These are phyloP conservation scores for Potamarius usumacintae DNA, from an alignment of 2,113 vertebrate genomes.

Conservation along the genomic window DNA sequence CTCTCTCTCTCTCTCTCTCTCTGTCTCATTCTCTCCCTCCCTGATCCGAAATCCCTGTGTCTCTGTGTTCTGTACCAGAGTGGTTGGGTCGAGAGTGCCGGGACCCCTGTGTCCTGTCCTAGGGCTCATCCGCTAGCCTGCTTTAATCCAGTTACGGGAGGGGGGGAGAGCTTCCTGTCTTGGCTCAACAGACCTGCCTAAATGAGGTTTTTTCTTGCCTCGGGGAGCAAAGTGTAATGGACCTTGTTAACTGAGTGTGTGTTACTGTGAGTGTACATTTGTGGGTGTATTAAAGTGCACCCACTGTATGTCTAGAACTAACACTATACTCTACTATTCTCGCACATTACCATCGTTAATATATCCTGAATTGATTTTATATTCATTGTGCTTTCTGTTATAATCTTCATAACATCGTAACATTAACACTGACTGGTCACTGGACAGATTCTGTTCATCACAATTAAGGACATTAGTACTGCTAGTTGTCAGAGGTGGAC, in stretches of 20 bases:
- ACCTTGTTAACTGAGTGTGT: constrained; percentile 69
- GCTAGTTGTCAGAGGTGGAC: background rate
- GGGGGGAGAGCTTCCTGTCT: constrained; percentile 71
- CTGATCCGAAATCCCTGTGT: constrained; percentile 25
- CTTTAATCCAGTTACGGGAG: constrained; percentile 75
- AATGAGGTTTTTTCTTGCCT: constrained; percentile 76
- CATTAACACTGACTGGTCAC: background rate
- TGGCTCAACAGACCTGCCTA: constrained; percentile 69
- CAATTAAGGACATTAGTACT: background rate
- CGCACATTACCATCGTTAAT: background rate
- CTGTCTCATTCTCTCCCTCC: constrained; percentile 7
- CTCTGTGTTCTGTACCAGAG: constrained; percentile 52
- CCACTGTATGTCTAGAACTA: background rate
- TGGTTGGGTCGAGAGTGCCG: constrained; percentile 63
- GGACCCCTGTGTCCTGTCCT: constrained; percentile 69
- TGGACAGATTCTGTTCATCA: background rate
- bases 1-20: background rate
- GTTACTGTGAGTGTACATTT: constrained; percentile 59
- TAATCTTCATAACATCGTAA: background rate
- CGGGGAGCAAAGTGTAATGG: constrained; percentile 74
- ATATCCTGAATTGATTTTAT: background rate
- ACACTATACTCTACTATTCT: background rate
- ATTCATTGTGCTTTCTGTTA: background rate
- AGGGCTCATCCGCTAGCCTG: constrained; percentile 74
- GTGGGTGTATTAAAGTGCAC: constrained; percentile 61